Conservation (phyloP, 1,140 invertebrate genomes). For the Periplaneta americana region DNA sequence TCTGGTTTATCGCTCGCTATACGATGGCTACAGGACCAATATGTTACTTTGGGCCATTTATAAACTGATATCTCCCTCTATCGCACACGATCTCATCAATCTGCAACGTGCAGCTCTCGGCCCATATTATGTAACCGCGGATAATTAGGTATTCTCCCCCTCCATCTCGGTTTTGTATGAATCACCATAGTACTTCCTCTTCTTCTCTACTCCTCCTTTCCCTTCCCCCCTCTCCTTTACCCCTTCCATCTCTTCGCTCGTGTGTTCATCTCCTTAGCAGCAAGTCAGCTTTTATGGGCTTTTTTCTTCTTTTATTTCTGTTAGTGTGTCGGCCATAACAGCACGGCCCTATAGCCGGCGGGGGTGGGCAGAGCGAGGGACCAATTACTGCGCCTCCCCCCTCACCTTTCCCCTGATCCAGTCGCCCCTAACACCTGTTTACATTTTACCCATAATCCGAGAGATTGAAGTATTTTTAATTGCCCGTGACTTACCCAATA, state of each 20-base stretch:
- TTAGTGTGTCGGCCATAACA: background rate
- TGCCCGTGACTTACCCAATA: background rate
- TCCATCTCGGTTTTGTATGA: background rate
- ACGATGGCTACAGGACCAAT: too few species aligned
- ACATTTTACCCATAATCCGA: background rate
- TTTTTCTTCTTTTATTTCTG: background rate
- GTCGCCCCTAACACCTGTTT: background rate
- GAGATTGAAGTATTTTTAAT: background rate
- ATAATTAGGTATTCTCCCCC: background rate
- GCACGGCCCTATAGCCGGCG: background rate
- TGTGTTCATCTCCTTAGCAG: background rate
- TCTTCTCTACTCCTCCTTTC: background rate
- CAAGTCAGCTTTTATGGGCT: background rate
- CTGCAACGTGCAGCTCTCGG: too few species aligned
- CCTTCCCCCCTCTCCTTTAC: background rate
- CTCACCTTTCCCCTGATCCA: background rate
- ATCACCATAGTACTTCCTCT: background rate
- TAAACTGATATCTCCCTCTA: too few species aligned
- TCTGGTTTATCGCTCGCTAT: too few species aligned
- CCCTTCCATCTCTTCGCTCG: background rate
- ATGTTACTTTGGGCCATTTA: too few species aligned
- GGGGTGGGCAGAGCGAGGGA: background rate
- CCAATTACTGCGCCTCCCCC: constrained; percentile 3
- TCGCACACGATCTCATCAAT: too few species aligned
- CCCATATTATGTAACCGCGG: background rate